A percentile compares a stretch with the other conserved stretches of the same genome.
These are phyloP conservation scores for Diachasma alloeum DNA, from an alignment of 1,140 invertebrate genomes.

Conservation along the genomic window DNA sequence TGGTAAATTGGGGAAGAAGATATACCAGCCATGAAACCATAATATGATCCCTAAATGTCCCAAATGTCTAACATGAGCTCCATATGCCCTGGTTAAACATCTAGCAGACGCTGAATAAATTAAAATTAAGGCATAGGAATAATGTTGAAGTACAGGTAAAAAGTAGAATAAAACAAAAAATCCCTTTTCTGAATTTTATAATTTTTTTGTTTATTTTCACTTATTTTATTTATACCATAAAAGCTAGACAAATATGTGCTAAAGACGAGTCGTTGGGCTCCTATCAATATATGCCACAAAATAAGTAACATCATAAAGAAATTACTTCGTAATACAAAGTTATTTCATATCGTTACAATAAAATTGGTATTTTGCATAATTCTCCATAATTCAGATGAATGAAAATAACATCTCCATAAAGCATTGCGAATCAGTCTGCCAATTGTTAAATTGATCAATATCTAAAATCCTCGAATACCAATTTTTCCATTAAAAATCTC, in stretches of 20 bases:
- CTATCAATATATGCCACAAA: slow-evolving; percentile 48
- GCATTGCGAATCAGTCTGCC: neutral
- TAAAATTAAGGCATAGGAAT: slow-evolving; percentile 14
- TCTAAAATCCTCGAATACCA: neutral
- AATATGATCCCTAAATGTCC: no score
- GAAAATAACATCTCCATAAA: neutral
- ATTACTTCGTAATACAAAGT: slow-evolving; percentile 25
- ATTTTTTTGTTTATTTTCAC: slow-evolving; percentile 38
- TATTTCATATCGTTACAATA: neutral
- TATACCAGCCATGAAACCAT: no score
- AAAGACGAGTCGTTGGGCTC: slow-evolving; percentile 52
- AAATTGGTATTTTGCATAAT: slow-evolving; percentile 3
- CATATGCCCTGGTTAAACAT: no score
- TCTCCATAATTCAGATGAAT: neutral
- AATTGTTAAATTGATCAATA: neutral
- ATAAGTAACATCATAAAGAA: slow-evolving; percentile 39
- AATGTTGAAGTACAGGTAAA: slow-evolving; percentile 25
- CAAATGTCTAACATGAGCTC: no score
- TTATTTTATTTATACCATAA: slow-evolving; percentile 58
- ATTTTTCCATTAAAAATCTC: slow-evolving; percentile 4
- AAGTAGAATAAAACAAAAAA: slow-evolving; percentile 7
- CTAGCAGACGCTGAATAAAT: no score
- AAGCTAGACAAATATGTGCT: slow-evolving; percentile 62
- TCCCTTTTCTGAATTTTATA: neutral
- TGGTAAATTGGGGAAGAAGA: no score